These are phyloP conservation scores for Glaucidium brasilianum DNA, from an alignment of 2,113 vertebrate species.

Conservation along the genomic window DNA sequence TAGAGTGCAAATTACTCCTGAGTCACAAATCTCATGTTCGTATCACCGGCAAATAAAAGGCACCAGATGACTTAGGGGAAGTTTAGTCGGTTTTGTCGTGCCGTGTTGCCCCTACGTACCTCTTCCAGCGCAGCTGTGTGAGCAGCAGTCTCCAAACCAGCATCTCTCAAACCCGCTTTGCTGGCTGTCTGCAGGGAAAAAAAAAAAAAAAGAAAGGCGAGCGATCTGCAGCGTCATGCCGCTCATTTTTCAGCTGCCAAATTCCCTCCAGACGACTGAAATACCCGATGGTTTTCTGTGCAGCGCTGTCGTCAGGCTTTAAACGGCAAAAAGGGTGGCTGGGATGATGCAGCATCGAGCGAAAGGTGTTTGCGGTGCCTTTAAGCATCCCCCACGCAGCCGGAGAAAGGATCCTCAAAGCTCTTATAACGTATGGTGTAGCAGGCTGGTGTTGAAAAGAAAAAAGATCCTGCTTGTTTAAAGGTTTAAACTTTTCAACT, in stretches of 20 bases:
- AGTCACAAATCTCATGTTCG: not conserved
- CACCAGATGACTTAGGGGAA: not conserved
- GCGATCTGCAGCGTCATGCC: not conserved
- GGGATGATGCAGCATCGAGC: not conserved
- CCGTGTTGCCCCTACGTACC: fast-evolving
- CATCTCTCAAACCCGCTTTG: not conserved
- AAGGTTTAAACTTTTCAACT: not conserved
- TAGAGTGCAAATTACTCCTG: not conserved
- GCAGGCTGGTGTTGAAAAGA: not conserved
- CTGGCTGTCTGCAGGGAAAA: not conserved
- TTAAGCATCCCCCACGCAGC: fast-evolving
- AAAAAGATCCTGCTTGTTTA: not conserved
- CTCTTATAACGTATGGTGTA: not conserved
- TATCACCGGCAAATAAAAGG: not conserved
- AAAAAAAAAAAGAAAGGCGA: too few species aligned
- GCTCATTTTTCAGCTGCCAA: not conserved
- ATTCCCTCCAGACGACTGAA: not conserved
- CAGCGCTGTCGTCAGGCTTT: fast-evolving
- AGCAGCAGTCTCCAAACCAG: not conserved
- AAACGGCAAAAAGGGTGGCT: fast-evolving
- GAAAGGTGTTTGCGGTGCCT: not conserved
- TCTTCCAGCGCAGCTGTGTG: not conserved
- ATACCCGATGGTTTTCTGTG: fast-evolving
- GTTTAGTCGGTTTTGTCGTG: fast-evolving
- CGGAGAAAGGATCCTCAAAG: not conserved